A percentile compares a stretch with the other conserved stretches of the same genome.
Evolutionary conservation across 2,113 vertebrate genomes (phyloP).

Genomic region (Oplegnathus fasciatus): DNA sequence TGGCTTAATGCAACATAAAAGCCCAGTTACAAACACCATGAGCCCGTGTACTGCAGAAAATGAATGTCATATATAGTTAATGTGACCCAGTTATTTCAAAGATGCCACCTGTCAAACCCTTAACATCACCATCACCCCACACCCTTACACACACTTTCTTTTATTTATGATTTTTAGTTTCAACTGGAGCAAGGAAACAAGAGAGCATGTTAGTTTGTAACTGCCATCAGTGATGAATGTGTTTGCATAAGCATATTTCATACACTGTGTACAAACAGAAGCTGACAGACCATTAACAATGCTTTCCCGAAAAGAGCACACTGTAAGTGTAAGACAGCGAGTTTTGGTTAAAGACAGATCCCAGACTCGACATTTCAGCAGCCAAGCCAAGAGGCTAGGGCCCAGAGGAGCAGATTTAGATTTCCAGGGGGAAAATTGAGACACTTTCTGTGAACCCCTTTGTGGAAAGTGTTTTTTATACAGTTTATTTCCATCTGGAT

Average conservation of each 20-base stretch:
- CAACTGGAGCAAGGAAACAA: conserved; percentile 26
- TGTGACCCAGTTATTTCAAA: conserved; percentile 58
- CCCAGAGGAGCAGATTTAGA: neutral
- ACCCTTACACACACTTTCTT: neutral
- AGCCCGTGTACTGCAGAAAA: conserved; percentile 36
- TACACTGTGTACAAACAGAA: conserved; percentile 40
- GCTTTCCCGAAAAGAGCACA: conserved; percentile 34
- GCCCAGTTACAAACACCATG: conserved; percentile 27
- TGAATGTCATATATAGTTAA: conserved; percentile 57
- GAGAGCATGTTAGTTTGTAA: conserved; percentile 28
- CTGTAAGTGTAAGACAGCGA: conserved; percentile 11
- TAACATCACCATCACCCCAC: neutral
- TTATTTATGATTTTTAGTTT: conserved; percentile 52
- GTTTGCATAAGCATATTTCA: conserved; percentile 55
- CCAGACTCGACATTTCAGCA: neutral
- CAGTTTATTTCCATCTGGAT: neutral
- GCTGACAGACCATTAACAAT: conserved; percentile 54
- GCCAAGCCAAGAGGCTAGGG: neutral
- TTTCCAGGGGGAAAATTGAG: neutral
- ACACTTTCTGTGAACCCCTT: neutral
- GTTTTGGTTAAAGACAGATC: conserved; percentile 4
- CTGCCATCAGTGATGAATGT: conserved; percentile 48
- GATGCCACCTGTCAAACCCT: conserved; percentile 31
- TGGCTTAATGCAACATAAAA: conserved; percentile 39
- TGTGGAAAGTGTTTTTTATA: neutral